Evolutionary conservation across 2,797 vertebrate genomes (phyloP).

Genomic region (Cossypha polioptera): DNA sequence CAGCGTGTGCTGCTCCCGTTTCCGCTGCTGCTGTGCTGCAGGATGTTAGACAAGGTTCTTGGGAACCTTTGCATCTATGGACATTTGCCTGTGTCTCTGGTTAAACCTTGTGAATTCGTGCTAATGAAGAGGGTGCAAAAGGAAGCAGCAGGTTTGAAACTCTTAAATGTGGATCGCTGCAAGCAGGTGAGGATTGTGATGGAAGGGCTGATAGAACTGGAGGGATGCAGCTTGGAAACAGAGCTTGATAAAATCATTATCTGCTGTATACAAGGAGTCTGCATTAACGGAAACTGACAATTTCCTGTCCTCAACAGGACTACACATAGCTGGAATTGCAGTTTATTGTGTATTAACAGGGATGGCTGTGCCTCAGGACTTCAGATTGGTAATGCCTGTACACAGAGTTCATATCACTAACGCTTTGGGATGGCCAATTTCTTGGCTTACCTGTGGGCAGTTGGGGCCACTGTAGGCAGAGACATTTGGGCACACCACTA

Average conservation of each 20-base stretch:
- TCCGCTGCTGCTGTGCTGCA: not conserved
- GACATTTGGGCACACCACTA: not conserved
- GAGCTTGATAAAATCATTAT: not conserved
- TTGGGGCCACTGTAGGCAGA: not conserved
- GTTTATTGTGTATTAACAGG: not conserved
- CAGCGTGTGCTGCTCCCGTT: not conserved
- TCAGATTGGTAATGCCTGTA: not conserved
- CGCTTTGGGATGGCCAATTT: not conserved
- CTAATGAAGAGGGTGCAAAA: not conserved
- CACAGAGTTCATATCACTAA: not conserved
- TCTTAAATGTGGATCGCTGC: not conserved
- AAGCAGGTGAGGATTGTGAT: rapidly evolving
- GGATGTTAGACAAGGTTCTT: not conserved
- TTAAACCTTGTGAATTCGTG: not conserved
- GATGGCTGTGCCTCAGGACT: not conserved
- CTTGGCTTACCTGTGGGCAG: not conserved
- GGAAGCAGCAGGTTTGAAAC: not conserved
- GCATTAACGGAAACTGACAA: not conserved
- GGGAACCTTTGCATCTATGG: not conserved
- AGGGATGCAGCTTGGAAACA: not conserved
- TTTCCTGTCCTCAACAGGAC: not conserved
- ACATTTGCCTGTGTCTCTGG: not conserved
- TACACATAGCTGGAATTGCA: not conserved
- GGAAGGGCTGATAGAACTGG: not conserved
- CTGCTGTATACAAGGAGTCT: not conserved